These are phyloP conservation scores for Crypturellus tataupa DNA, from an alignment of 2,797 vertebrate species.

Conservation along the genomic window DNA sequence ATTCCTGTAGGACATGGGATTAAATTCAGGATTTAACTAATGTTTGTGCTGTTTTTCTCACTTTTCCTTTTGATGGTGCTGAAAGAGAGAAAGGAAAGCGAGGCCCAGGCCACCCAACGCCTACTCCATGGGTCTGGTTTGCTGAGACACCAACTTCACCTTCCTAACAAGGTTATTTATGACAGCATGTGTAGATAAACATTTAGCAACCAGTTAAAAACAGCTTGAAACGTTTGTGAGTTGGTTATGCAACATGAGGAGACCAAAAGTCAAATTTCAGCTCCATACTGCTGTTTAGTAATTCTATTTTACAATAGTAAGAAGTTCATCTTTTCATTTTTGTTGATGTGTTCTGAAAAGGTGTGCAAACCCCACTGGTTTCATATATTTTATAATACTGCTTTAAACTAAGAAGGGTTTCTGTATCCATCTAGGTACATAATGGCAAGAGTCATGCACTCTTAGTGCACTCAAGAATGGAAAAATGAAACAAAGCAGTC, in stretches of 20 bases:
- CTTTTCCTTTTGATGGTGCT: constrained; percentile 93
- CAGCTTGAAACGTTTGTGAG: constrained; percentile 73
- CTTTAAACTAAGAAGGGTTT: constrained; percentile 79
- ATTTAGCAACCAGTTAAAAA: constrained; percentile 83
- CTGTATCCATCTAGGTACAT: constrained; percentile 80
- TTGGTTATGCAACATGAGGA: constrained; percentile 69
- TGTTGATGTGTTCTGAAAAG: constrained; percentile 54
- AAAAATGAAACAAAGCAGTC: constrained; percentile 78
- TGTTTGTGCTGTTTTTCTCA: constrained; percentile 94
- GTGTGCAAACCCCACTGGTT: constrained; percentile 66
- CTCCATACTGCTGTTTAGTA: constrained; percentile 46
- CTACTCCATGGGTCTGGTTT: constrained; percentile 90
- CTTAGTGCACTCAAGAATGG: constrained; percentile 79
- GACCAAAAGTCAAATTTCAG: constrained; percentile 28
- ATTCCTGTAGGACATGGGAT: constrained; percentile 81
- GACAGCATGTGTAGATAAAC: constrained; percentile 95
- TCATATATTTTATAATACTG: not conserved
- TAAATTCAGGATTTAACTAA: constrained; percentile 86
- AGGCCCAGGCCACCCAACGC: constrained; percentile 90
- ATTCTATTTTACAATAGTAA: constrained; percentile 39
- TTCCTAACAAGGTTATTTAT: constrained; percentile 93
- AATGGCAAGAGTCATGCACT: constrained; percentile 78
- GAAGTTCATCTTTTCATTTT: constrained; percentile 34
- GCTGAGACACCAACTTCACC: constrained; percentile 92
- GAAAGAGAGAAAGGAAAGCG: constrained; percentile 91